A percentile compares a stretch with the other conserved stretches of the same genome.
Conservation (phyloP, 2,888 invertebrate species). For the Xanthia icteritia region DNA sequence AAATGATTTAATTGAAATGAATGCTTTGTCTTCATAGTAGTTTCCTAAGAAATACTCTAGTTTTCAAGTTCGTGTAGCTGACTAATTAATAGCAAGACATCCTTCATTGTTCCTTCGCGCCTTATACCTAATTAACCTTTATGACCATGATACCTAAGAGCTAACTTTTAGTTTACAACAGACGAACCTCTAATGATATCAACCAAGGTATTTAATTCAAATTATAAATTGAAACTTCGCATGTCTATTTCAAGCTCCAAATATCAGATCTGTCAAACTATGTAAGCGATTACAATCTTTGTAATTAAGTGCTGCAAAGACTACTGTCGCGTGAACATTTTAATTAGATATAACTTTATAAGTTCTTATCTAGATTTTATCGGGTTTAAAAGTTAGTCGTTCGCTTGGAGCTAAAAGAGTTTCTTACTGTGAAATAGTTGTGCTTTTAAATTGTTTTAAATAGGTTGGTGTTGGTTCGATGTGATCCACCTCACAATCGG, state of each 20-base stretch:
- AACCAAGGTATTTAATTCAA: slow-evolving; percentile 34
- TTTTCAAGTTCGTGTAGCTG: neutral
- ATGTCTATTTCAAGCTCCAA: slow-evolving; percentile 14
- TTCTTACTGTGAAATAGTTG: slow-evolving; percentile 40
- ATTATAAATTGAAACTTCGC: slow-evolving; percentile 47
- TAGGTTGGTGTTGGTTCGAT: neutral
- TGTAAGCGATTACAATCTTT: slow-evolving; percentile 47
- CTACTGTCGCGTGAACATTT: slow-evolving; percentile 49
- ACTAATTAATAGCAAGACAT: slow-evolving; percentile 2
- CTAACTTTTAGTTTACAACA: slow-evolving; percentile 19
- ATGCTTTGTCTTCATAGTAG: neutral
- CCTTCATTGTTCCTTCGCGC: neutral
- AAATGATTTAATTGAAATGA: neutral
- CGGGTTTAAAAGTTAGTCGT: slow-evolving; percentile 40
- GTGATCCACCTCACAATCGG: neutral
- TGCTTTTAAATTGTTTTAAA: slow-evolving; percentile 25
- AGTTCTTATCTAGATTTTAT: slow-evolving; percentile 49
- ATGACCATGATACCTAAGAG: slow-evolving; percentile 24
- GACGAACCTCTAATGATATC: slow-evolving; percentile 23
- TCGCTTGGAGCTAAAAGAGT: slow-evolving; percentile 25
- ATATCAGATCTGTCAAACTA: slow-evolving; percentile 11
- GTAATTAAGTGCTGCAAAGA: slow-evolving; percentile 43
- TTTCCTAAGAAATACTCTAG: neutral
- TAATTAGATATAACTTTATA: slow-evolving; percentile 51
- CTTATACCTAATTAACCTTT: slow-evolving; percentile 22